Evolutionary conservation across 1,140 invertebrate genomes (phyloP).

Genomic region (Periplaneta americana): DNA sequence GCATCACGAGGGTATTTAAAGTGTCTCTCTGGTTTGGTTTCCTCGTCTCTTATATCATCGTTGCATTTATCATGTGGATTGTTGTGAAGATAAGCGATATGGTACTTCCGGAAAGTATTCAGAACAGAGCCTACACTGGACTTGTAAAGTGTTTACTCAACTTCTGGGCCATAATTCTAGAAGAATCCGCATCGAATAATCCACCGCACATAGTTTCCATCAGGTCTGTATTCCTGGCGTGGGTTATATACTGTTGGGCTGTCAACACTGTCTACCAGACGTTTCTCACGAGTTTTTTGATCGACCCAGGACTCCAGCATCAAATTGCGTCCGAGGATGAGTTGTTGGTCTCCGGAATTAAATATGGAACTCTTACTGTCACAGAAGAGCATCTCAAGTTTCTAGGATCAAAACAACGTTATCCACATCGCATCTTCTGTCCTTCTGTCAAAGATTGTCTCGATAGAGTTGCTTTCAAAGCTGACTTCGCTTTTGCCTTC

Average conservation of each 20-base stretch:
- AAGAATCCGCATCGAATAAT: background rate
- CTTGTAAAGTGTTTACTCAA: background rate
- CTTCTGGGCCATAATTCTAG: background rate
- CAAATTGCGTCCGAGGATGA: background rate
- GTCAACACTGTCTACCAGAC: background rate
- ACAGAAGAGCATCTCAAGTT: too few relatives aligned
- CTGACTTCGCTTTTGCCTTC: too few relatives aligned
- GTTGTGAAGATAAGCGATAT: background rate
- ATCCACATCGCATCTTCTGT: background rate
- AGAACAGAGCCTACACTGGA: background rate
- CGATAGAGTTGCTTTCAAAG: too few relatives aligned
- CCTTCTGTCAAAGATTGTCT: background rate
- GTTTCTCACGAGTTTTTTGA: background rate
- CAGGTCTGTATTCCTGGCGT: background rate
- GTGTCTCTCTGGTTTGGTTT: background rate
- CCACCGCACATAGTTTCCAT: background rate
- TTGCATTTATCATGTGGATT: background rate
- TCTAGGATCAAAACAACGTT: background rate
- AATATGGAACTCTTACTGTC: background rate
- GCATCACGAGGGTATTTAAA: background rate
- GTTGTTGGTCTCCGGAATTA: background rate
- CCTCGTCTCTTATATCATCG: too few relatives aligned
- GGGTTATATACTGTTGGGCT: background rate
- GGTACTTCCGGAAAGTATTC: background rate
- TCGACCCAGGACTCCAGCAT: background rate